Evolutionary conservation across 2,113 vertebrate genomes (phyloP).

Genomic region (Otis tarda): DNA sequence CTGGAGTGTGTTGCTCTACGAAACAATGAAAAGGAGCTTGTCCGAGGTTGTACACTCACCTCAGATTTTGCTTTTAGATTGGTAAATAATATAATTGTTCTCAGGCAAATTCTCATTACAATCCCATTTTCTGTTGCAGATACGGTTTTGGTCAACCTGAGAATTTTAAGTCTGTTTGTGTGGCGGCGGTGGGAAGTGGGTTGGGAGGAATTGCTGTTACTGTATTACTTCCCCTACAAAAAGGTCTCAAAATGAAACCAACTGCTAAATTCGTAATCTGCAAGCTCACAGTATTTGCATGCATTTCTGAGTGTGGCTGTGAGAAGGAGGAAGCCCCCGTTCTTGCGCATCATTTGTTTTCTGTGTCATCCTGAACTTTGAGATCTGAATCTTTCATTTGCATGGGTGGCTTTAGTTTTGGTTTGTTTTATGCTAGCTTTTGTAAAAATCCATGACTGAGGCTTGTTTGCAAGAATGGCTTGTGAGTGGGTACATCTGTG

Average conservation of each 20-base stretch:
- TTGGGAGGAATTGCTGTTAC: constrained; percentile 33
- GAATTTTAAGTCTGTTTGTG: neutral
- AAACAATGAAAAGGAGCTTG: neutral
- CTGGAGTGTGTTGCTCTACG: neutral
- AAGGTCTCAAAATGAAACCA: constrained; percentile 43
- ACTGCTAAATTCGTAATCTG: constrained; percentile 32
- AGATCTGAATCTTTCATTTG: neutral
- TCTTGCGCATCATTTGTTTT: constrained; percentile 15
- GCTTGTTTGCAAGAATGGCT: neutral
- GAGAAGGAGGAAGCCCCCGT: neutral
- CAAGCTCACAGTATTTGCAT: constrained; percentile 26
- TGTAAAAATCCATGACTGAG: neutral
- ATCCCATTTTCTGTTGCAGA: neutral
- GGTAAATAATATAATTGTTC: neutral
- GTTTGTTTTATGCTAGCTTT: neutral
- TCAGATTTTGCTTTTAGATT: neutral
- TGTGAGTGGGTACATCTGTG: neutral
- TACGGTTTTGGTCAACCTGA: neutral
- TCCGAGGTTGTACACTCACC: neutral
- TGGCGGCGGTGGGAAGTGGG: neutral
- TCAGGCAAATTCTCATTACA: neutral
- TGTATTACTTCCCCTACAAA: constrained; percentile 55
- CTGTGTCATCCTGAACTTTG: neutral
- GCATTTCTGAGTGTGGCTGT: neutral
- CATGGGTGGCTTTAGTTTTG: neutral